Evolutionary conservation across 1,140 invertebrate species (phyloP).

Genomic region (Piezodorus guildinii): DNA sequence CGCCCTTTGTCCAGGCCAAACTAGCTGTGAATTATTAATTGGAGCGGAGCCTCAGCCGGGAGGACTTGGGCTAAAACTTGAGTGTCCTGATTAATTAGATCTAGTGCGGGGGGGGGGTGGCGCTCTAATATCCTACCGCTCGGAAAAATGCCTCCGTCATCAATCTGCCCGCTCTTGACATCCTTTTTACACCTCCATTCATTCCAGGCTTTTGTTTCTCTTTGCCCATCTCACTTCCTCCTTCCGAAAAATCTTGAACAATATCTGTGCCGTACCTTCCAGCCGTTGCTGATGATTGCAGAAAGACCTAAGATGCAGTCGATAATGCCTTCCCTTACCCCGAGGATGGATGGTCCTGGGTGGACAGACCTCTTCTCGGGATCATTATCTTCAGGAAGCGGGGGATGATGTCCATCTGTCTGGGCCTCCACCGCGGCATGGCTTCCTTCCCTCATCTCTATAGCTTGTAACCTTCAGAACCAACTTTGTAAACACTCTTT

Average conservation of each 20-base stretch:
- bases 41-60: not conserved
- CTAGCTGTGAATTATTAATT: slow-evolving; percentile 9
- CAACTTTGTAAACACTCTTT: too few relatives aligned
- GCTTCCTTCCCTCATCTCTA: not conserved
- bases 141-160: not conserved
- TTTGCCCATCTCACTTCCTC: not conserved
- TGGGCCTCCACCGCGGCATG: not conserved
- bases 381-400: too few relatives aligned
- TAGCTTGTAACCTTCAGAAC: too few relatives aligned
- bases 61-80: not conserved
- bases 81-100: not conserved
- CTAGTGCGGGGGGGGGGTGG: not conserved
- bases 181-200: slow-evolving; percentile 3
- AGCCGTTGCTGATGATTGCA: not conserved
- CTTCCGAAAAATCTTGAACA: not conserved
- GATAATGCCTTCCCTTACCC: too few relatives aligned
- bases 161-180: not conserved
- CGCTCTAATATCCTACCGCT: not conserved
- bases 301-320: too few relatives aligned
- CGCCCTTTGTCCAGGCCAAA: not conserved
- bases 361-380: too few relatives aligned
- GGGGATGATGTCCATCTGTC: too few relatives aligned
- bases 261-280: not conserved
- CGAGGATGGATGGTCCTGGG: too few relatives aligned
- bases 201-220: not conserved